These are phyloP conservation scores for Strigamia crassipes DNA, from an alignment of 2,888 invertebrate genomes.

Conservation along the genomic window DNA sequence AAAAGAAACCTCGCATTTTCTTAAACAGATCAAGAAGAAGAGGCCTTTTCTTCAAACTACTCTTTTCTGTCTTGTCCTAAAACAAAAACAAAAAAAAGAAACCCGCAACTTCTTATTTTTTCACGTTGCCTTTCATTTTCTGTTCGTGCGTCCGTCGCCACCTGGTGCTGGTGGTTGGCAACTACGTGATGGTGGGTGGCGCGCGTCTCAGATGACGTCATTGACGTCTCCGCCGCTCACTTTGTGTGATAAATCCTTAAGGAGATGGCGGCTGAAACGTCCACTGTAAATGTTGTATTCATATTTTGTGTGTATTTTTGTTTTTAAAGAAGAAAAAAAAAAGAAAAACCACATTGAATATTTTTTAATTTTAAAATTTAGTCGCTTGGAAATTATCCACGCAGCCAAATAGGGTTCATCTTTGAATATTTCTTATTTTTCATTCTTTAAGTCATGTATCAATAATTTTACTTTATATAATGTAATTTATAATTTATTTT, in stretches of 20 bases:
- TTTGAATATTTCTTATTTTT: not conserved
- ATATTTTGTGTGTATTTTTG: constrained; percentile 5
- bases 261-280: constrained; percentile 21
- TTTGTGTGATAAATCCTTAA: constrained; percentile 12
- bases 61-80: not conserved
- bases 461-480: constrained; percentile 10
- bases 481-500: constrained; percentile 16
- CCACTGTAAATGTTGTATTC: constrained; percentile 12
- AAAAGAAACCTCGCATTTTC: constrained; percentile 2
- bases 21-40: not conserved
- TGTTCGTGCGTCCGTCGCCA: constrained; percentile 11
- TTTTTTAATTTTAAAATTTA: constrained; percentile 5
- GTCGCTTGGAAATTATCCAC: constrained; percentile 21
- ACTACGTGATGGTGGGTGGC: constrained; percentile 16
- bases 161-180: constrained; percentile 16
- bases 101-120: not conserved
- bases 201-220: constrained; percentile 21
- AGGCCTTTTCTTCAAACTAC: not conserved
- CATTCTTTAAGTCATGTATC: not conserved
- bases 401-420: constrained; percentile 3
- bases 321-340: not conserved
- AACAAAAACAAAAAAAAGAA: not conserved
- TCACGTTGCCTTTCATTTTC: not conserved
- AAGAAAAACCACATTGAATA: not conserved
- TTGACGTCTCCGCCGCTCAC: constrained; percentile 16